phyloP scores from a whole-genome alignment of 1,140 invertebrate genomes.

The Maconellicoccus hirsutus region DNA sequence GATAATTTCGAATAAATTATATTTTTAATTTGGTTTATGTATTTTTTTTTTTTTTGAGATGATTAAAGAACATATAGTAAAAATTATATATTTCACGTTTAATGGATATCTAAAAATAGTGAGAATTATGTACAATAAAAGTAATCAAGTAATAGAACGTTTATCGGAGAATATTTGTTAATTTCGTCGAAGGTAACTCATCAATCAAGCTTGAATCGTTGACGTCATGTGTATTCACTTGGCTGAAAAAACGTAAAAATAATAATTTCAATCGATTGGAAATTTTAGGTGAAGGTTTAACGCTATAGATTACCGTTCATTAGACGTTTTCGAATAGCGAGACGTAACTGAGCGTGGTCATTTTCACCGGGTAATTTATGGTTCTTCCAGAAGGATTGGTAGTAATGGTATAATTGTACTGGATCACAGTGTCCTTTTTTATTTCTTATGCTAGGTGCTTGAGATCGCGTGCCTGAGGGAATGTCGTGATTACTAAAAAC shows the following conservation, averaged over 20 bases:
- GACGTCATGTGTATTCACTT: not conserved
- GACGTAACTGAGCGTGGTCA: constrained; percentile 23
- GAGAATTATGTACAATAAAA: too few species aligned
- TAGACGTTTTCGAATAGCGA: not conserved
- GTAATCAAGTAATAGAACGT: too few species aligned
- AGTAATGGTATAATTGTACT: constrained; percentile 25
- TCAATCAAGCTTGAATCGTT: not conserved
- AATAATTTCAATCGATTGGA: too few species aligned
- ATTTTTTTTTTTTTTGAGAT: too few species aligned
- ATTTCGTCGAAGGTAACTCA: not conserved
- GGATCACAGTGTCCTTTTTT: constrained; percentile 24
- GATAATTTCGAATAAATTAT: constrained; percentile 15
- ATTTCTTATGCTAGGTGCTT: not conserved
- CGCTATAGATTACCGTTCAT: not conserved
- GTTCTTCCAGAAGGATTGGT: constrained; percentile 22
- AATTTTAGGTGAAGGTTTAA: too few species aligned
- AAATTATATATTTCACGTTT: too few species aligned
- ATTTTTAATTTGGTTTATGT: constrained; percentile 13
- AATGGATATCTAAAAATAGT: too few species aligned
- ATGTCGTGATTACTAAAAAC: not conserved
- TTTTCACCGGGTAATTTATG: constrained; percentile 26
- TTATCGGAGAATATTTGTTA: too few species aligned
- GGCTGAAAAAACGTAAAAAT: not conserved
- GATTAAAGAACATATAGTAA: too few species aligned
- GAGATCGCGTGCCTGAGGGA: not conserved